Conservation (phyloP, 1,140 invertebrate species). For the Onthophagus taurus region DNA sequence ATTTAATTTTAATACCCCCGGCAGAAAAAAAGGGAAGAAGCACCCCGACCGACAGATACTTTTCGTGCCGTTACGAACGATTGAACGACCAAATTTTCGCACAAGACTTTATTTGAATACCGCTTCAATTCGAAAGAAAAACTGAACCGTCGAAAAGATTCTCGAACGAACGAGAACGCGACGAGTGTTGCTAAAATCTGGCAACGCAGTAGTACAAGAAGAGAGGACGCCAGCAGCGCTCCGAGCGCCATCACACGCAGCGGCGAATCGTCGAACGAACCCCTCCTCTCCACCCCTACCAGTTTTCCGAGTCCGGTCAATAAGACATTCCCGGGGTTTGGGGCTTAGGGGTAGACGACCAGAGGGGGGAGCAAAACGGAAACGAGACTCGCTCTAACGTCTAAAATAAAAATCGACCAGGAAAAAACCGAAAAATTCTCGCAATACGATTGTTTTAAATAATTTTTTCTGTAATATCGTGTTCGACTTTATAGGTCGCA, state of each 20-base stretch:
- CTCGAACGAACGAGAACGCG: no score
- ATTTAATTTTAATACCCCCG: no score
- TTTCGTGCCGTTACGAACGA: no score
- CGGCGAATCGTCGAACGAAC: constrained; percentile 21
- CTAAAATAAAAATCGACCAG: no score
- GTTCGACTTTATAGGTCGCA: no score
- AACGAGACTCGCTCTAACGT: no score
- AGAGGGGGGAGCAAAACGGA: constrained; percentile 10
- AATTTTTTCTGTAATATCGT: no score
- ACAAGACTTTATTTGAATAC: no score
- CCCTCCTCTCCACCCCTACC: constrained; percentile 16
- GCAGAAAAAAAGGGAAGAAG: no score
- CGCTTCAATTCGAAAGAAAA: constrained; percentile 10
- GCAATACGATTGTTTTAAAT: no score
- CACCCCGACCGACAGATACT: no score
- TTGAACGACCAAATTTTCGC: no score
- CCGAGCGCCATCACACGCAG: constrained; percentile 34
- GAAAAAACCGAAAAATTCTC: background rate
- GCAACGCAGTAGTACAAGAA: constrained; percentile 35
- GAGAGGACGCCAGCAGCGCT: constrained; percentile 32
- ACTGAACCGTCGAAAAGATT: constrained; percentile 2
- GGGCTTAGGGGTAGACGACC: constrained; percentile 11
- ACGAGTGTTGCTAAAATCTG: constrained; percentile 31
- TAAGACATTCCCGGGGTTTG: constrained; percentile 28
- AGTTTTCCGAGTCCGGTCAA: constrained; percentile 21